Conservation (phyloP, 2,797 vertebrate genomes). For the Channa striata region DNA sequence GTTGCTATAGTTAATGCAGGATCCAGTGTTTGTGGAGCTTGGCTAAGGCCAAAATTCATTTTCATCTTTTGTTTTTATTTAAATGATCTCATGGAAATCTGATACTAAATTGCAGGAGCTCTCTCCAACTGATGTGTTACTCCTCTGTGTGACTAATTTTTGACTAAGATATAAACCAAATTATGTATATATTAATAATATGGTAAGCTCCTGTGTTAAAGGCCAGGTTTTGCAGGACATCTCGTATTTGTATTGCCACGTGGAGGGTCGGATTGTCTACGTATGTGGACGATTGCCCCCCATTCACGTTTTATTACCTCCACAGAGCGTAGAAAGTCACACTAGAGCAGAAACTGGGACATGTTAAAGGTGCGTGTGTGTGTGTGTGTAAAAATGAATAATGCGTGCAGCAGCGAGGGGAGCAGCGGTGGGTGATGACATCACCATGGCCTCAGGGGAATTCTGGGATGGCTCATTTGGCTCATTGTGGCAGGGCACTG, state of each 20-base stretch:
- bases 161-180: background rate
- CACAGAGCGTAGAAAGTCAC: background rate
- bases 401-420: constrained; percentile 9
- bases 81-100: too few species aligned
- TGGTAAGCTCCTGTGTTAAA: background rate
- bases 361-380: constrained; percentile 6
- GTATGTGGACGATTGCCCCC: background rate
- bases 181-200: too few species aligned
- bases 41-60: too few species aligned
- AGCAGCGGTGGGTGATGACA: constrained; percentile 39
- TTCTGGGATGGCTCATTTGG: constrained; percentile 52
- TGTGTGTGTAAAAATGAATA: constrained; percentile 45
- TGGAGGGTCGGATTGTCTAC: background rate
- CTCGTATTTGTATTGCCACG: background rate
- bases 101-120: too few species aligned
- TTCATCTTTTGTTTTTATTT: too few species aligned
- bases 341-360: constrained; percentile 28
- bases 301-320: constrained; percentile 2
- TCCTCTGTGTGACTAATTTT: too few species aligned
- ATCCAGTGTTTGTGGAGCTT: too few species aligned
- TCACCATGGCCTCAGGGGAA: constrained; percentile 54
- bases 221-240: background rate
- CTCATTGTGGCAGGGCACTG: background rate
- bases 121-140: too few species aligned
- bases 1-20: too few species aligned